Conservation (phyloP, 2,888 invertebrate genomes). For the Exocentrus adspersus region DNA sequence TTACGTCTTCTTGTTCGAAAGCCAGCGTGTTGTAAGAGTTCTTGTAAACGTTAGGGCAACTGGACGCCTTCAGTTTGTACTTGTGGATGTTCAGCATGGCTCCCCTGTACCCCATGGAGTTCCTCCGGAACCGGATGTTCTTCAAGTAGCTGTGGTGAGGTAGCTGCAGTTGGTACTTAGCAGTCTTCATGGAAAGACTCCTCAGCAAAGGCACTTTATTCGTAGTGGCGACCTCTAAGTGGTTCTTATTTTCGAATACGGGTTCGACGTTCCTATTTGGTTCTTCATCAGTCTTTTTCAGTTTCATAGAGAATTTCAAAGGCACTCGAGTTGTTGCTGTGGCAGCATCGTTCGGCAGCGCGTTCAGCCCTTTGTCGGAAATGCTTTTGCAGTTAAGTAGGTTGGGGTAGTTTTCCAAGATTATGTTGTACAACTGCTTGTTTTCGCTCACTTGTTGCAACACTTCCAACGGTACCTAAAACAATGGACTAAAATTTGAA, state of each 20-base stretch:
- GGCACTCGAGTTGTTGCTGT: constrained; percentile 62
- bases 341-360: constrained; percentile 55
- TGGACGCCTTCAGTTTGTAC: constrained; percentile 77
- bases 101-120: constrained; percentile 85
- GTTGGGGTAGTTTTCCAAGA: constrained; percentile 78
- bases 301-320: constrained; percentile 72
- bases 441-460: constrained; percentile 72
- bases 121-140: constrained; percentile 77
- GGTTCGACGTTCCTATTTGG: constrained; percentile 25
- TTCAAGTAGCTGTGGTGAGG: constrained; percentile 75
- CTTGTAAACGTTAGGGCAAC: constrained; percentile 89
- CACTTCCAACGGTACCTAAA: constrained; percentile 73
- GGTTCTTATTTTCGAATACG: constrained; percentile 57
- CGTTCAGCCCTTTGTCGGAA: constrained; percentile 71
- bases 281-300: constrained; percentile 62
- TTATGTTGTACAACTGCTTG: constrained; percentile 74
- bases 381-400: constrained; percentile 71
- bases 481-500: no score
- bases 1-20: constrained; percentile 73
- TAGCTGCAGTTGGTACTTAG: constrained; percentile 26
- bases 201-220: constrained; percentile 23
- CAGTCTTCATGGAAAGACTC: constrained; percentile 26
- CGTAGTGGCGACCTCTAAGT: constrained; percentile 50
- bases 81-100: constrained; percentile 84
- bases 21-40: constrained; percentile 88